phyloP scores from a whole-genome alignment of 2,113 vertebrate species.

The Myotis davidii region DNA sequence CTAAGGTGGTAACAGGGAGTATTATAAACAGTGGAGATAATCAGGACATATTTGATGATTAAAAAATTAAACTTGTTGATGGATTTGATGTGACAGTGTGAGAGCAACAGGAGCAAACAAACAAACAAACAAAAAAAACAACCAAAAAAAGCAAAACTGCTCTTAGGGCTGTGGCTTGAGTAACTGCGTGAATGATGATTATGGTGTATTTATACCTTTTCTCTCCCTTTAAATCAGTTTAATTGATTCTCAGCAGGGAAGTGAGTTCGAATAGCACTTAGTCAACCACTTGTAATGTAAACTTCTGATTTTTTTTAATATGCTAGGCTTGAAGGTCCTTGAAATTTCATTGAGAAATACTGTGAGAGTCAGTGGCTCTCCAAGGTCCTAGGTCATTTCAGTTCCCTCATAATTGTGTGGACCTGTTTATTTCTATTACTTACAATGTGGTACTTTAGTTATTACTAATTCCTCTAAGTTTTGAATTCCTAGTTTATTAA shows the following conservation, averaged over 20 bases:
- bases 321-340: neutral
- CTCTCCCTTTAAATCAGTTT: neutral
- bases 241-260: neutral
- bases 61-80: neutral
- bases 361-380: neutral
- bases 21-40: neutral
- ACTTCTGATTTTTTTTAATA: neutral
- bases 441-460: neutral
- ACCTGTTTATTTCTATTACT: neutral
- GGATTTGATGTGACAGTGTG: neutral
- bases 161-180: neutral
- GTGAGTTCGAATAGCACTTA: neutral
- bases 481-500: neutral
- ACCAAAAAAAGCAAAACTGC: too few species aligned
- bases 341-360: conserved; percentile 12
- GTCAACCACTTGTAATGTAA: neutral
- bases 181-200: neutral
- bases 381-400: neutral
- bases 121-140: too few species aligned
- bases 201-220: neutral
- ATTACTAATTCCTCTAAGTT: neutral
- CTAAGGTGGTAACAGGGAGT: neutral
- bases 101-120: neutral
- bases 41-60: neutral
- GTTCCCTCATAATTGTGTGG: neutral